Evolutionary conservation across 2,113 vertebrate species (phyloP), one percentile per base, ranked within the genome.

Genomic region (Sakesphorus luctuosus): DNA sequence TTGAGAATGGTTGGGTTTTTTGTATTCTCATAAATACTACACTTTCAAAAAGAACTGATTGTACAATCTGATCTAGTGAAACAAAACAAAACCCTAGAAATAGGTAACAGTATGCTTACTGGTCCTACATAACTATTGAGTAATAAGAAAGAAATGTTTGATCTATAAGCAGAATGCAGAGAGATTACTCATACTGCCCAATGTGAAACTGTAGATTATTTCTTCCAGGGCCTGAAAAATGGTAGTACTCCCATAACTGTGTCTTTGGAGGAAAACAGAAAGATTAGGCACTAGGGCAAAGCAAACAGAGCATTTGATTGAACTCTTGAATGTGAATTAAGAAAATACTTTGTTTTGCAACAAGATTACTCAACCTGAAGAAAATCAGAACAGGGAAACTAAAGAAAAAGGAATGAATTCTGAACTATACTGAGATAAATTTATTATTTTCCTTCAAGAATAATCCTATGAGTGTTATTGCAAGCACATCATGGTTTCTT

Each of bases 101-200:
- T 6, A 55, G 6, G 7, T 68, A 80, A 67, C 0, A 0, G 36
- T 43, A 18, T 53, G 9, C 77, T 84, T 74, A 66, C 20, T 43
- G 20, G 10, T 89, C 29, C 5, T 35, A 61, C 9, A 18, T 28
- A 19, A 36, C 35, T 73, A 11, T 28, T 28, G 8, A 65, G 13
- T 36, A 35, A 50, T 31, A 65, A 58, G n/a, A 62, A 84, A 50
- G 12, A 50, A 50, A 46, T 36, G 3, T 55, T 59, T 82, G 5
- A 31, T 62, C 40, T 55, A 7, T 62, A 75, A 71, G 6, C 38
- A 59, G 47, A 63, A 62, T 75, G 12, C 33, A 40, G 43, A 47
- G 11, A 67, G 17, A 63, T 36, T 40, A 62, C 3, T 19, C 13
- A 36, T 55, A 8, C 29, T 82, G 21, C 8, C n/a, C 72, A 61